phyloP scores from a whole-genome alignment of 2,888 invertebrate species.

The Epicampocera succincta region DNA sequence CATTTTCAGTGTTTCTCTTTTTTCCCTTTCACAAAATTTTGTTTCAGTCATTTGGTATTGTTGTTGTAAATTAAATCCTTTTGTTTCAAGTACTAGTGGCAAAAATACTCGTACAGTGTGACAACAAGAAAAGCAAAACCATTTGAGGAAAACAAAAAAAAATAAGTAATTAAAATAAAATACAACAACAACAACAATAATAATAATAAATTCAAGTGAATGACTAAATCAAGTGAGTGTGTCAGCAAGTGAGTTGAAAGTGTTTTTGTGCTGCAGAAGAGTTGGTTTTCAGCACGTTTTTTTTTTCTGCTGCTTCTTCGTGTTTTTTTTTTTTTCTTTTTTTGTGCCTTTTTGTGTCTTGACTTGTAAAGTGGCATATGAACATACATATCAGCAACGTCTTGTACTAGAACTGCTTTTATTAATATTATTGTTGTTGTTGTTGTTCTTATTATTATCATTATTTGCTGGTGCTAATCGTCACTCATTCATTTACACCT shows the following conservation, averaged over 20 bases:
- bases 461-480: constrained; percentile 69
- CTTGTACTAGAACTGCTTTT: constrained; percentile 23
- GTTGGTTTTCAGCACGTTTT: constrained; percentile 62
- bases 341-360: constrained; percentile 60
- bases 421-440: constrained; percentile 21
- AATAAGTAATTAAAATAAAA: constrained; percentile 42
- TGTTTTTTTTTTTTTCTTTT: no score
- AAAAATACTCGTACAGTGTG: constrained; percentile 21
- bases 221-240: constrained; percentile 22
- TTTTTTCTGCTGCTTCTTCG: no score
- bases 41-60: not conserved
- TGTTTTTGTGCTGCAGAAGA: constrained; percentile 21
- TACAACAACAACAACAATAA: constrained; percentile 4
- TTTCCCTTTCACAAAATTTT: not conserved
- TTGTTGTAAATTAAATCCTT: constrained; percentile 45
- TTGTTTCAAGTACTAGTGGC: constrained; percentile 30
- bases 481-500: constrained; percentile 70
- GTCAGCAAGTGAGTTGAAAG: constrained; percentile 21
- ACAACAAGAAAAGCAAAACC: constrained; percentile 23
- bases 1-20: not conserved
- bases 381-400: constrained; percentile 22
- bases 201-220: constrained; percentile 43
- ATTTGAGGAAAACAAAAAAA: constrained; percentile 18
- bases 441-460: constrained; percentile 62
- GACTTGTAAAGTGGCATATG: constrained; percentile 60